phyloP scores from a whole-genome alignment of 2,113 vertebrate species.

The Pteropus alecto region DNA sequence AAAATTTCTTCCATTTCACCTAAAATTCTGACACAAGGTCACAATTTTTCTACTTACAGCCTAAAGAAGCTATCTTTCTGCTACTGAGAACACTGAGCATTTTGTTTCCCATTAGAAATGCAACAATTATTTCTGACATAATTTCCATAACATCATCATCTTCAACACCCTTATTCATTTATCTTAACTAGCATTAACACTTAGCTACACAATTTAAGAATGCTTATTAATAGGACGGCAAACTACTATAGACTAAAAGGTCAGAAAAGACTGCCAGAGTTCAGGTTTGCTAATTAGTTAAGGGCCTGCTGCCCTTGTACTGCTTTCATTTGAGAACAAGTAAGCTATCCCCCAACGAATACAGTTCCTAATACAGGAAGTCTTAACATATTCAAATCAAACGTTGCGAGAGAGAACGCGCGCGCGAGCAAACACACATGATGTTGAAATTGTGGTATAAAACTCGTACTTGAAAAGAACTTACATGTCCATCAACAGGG shows the following conservation, averaged over 20 bases:
- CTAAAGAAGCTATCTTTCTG: neutral
- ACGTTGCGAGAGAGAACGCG: too few species aligned
- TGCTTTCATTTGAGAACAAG: constrained; percentile 21
- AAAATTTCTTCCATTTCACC: neutral
- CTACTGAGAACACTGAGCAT: neutral
- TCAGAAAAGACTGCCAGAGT: neutral
- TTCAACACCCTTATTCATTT: constrained; percentile 29
- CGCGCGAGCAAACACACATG: neutral
- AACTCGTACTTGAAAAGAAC: neutral
- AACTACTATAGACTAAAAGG: neutral
- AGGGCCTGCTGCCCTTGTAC: neutral
- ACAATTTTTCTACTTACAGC: neutral
- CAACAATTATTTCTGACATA: constrained; percentile 33
- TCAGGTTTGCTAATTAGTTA: constrained; percentile 27
- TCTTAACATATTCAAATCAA: neutral
- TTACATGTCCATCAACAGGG: neutral
- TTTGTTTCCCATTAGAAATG: constrained; percentile 44
- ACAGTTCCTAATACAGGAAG: constrained; percentile 47
- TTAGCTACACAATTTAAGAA: constrained; percentile 17
- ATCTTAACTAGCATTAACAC: constrained; percentile 36
- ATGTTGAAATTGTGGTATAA: neutral
- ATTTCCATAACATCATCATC: constrained; percentile 32
- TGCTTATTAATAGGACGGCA: constrained; percentile 51
- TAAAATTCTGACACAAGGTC: neutral
- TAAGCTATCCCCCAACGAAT: constrained; percentile 41